Evolutionary conservation across 2,113 vertebrate species (phyloP).

Genomic region (Alligator sinensis): DNA sequence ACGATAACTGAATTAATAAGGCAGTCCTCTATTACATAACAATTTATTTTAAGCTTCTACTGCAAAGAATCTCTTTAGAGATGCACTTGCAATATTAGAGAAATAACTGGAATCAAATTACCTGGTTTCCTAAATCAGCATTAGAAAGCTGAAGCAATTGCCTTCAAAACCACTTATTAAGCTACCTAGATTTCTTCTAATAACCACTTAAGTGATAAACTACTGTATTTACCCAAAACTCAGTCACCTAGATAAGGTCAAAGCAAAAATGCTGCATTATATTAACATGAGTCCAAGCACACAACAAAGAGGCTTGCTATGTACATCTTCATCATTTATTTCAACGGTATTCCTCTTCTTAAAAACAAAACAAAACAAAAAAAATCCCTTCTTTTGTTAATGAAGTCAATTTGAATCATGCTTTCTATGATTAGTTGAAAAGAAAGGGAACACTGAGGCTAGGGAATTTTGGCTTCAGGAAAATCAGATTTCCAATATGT

Average conservation of each 20-base stretch:
- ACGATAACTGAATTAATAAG: background rate
- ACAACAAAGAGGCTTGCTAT: fast-evolving
- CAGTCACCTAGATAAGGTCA: background rate
- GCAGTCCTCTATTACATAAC: background rate
- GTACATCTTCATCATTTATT: fast-evolving
- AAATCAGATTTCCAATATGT: constrained; percentile 59
- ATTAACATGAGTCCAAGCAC: fast-evolving
- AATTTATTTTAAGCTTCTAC: background rate
- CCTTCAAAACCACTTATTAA: background rate
- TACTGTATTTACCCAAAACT: fast-evolving
- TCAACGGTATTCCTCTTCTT: fast-evolving
- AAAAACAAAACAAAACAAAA: background rate
- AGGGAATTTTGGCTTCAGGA: constrained; percentile 42
- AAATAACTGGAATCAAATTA: no score
- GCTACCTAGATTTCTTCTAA: background rate
- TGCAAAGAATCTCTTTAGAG: background rate
- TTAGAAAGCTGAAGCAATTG: background rate
- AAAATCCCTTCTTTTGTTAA: background rate
- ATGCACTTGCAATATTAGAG: no score
- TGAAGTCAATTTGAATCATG: constrained; percentile 1
- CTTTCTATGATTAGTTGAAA: constrained; percentile 34
- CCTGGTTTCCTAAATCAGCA: background rate
- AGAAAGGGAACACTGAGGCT: constrained; percentile 44
- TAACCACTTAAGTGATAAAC: fast-evolving
- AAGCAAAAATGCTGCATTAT: fast-evolving